Evolutionary conservation across 1,140 invertebrate genomes (phyloP).

Genomic region (Elysia chlorotica): DNA sequence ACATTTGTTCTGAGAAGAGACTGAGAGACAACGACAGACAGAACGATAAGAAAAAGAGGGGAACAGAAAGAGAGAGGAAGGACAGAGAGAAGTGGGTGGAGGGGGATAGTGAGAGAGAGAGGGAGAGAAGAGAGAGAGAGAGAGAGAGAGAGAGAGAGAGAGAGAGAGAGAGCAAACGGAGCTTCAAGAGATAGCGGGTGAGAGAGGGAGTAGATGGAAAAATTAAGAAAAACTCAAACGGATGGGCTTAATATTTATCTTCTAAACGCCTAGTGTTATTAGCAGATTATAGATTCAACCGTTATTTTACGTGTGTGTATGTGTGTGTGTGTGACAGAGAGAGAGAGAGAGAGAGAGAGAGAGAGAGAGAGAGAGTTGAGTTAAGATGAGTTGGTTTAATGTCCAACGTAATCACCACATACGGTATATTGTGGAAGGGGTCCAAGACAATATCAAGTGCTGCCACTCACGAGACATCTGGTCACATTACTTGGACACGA

Average conservation of each 20-base stretch:
- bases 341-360: neutral
- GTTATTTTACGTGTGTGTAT: too few relatives aligned
- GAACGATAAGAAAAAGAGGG: neutral
- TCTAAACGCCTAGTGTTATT: too few relatives aligned
- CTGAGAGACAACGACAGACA: neutral
- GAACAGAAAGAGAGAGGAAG: neutral
- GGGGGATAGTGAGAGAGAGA: neutral
- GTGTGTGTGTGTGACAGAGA: neutral
- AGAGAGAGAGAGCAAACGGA: neutral
- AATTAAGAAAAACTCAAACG: too few relatives aligned
- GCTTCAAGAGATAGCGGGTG: neutral
- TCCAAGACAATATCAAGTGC: too few relatives aligned
- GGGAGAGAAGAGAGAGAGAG: neutral
- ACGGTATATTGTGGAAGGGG: too few relatives aligned
- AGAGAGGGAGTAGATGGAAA: too few relatives aligned
- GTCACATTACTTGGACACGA: too few relatives aligned
- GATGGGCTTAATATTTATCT: too few relatives aligned
- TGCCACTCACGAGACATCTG: too few relatives aligned
- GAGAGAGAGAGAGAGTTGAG: neutral
- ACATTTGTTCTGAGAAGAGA: neutral
- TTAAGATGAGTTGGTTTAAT: too few relatives aligned
- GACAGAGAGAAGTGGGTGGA: neutral
- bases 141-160: neutral
- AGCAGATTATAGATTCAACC: too few relatives aligned
- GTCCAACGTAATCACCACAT: too few relatives aligned